Evolutionary conservation across 2,113 vertebrate species (phyloP), one percentile per base, ranked within the genome.

Genomic region (Urocitellus parryii): DNA sequence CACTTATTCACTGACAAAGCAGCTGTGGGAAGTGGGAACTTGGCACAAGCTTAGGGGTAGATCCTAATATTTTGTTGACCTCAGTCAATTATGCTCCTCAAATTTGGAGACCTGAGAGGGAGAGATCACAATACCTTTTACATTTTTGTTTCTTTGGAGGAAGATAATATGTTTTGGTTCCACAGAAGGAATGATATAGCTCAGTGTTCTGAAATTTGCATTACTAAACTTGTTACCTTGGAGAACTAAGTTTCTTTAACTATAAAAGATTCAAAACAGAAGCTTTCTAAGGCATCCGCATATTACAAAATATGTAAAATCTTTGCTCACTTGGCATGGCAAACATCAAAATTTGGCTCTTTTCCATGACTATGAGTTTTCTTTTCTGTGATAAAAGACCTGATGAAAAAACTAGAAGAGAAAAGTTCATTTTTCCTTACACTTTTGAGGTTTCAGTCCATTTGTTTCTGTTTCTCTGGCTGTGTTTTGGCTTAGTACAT

Each of bases 401-500:
- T 13, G 3, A 68, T 42, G 32, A 45, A 39, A 42, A 25, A 65
- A 2, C 32, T 84, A 42, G 34, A 76, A 32, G 32, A 53, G 8
- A n/a, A 93, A 42, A 16, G 1, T 16, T 39, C 32, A 8, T 6
- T 4, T 34, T 39, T 6, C 25, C 34, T 68, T 8, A n/a, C 13
- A 24, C 29, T n/a, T 4, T 84, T 29, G 37, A 11, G 27, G 11
- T 77, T 39, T 68, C 48, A 29, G 45, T 45, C 45, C 8, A 45
- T 27, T 56, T 51, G 51, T 25, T 29, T 37, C 51, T 56, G 34
- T 56, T 77, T n/a, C 34, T 86, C 13, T 58, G 39, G 27, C 65
- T 32, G 3, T 78, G 29, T n/a, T 6, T 14, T 42, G 45, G 0
- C 29, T 12, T 7, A 25, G 18, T 20, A 17, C 2, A 4, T 32